phyloP scores from a whole-genome alignment of 2,113 vertebrate species.

The Alethe castanea region DNA sequence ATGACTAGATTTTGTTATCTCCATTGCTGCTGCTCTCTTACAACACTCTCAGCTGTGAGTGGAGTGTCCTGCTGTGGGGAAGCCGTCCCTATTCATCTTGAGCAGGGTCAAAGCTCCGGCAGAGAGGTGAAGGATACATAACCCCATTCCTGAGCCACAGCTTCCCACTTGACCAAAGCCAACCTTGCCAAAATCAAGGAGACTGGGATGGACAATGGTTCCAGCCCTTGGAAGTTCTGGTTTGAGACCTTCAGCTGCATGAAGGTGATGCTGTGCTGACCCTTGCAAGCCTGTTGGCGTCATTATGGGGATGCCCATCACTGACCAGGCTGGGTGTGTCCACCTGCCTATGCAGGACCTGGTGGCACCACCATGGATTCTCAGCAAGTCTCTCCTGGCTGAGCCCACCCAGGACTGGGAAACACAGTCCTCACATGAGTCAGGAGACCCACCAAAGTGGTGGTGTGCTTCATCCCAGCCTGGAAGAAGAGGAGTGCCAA shows the following conservation, averaged over 20 bases:
- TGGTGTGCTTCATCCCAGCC: neutral
- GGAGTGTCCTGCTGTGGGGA: neutral
- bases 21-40: neutral
- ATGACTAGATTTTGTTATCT: neutral
- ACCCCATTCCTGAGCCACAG: neutral
- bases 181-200: neutral
- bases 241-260: neutral
- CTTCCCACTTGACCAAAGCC: neutral
- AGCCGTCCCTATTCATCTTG: rapidly evolving
- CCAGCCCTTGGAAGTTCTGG: neutral
- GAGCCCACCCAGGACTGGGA: neutral
- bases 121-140: neutral
- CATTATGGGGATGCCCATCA: neutral
- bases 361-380: neutral
- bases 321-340: rapidly evolving
- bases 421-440: rapidly evolving
- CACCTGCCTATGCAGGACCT: neutral
- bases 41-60: neutral
- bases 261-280: neutral
- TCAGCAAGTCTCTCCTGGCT: neutral
- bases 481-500: neutral
- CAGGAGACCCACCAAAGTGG: neutral
- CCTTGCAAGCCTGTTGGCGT: neutral
- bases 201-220: neutral
- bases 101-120: neutral